Base-by-base conservation (phyloP, 2,113 vertebrate genomes). In the Tenebrosternarchus preto region DNA sequence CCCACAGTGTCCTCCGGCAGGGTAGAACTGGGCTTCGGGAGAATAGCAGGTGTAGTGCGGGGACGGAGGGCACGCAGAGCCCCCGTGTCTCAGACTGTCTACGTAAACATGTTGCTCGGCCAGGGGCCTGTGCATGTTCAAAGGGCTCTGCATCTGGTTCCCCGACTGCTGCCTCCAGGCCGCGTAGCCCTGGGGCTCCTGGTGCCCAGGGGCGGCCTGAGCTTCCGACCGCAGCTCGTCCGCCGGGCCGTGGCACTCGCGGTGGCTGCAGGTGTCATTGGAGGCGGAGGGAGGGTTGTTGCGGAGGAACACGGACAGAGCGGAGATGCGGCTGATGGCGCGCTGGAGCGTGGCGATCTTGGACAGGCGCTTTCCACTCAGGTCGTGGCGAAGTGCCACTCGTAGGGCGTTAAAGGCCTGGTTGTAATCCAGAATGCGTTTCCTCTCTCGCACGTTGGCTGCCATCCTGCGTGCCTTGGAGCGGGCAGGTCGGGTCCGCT, bases 371-470 rank as follows among this genome's bases (percentile, higher is more conserved):
- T 99, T 99, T 80, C 97, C 97, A 0, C 92, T 93, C 5, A 97
- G 93, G 91, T 98, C 96, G 0, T 99, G 98, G 67, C 91, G 95
- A 76, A 99, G 92, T 6, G 95, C 91, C 43, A 95, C 82, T 0
- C 97, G 94, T 66, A 99, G 93, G 11, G 96, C 95, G 3, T 99
- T 98, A 86, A 99, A 99, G 0, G 98, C 98, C 86, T 97, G 95
- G 86, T 99, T 99, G 91, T 99, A 99, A 87, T 99, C 98, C 93
- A 98, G 89, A 87, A 99, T 98, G 84, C 97, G 95, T 84, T 97
- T 99, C 50, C 98, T 92, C 91, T 99, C 98, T 0, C 97, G 90
- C 81, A 99, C 95, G 0, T 99, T 99, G 86, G 98, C 98, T 0
- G 98, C 97, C 89, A 96, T 93, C 56, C 98, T 92, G 80, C 98